Conservation (phyloP, 2,888 invertebrate species). For the Oconnorella tubifera region DNA sequence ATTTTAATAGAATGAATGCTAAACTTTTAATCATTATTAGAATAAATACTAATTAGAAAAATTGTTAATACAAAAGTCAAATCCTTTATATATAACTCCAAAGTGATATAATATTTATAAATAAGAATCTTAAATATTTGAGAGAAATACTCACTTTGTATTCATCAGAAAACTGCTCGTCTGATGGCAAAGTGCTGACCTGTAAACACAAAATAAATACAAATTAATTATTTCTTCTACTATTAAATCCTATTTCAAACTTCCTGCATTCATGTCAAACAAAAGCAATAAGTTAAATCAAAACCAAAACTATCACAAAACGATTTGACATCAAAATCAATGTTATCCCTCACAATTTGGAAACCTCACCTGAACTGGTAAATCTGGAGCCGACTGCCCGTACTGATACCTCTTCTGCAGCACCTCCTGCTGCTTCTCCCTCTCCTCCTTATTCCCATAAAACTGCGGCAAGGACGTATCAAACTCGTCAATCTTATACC, state of each 20-base stretch:
- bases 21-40: no score
- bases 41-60: no score
- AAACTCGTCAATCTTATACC: conserved; percentile 50
- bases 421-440: conserved; percentile 50
- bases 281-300: no score
- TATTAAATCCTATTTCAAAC: no score
- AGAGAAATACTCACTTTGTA: conserved; percentile 29
- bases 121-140: neutral
- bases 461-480: conserved; percentile 56
- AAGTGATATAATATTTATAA: neutral
- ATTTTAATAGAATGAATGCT: no score
- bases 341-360: no score
- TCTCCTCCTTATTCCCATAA: conserved; percentile 50
- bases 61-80: no score
- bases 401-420: conserved; percentile 42
- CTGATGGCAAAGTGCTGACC: conserved; percentile 33
- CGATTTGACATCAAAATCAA: no score
- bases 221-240: no score
- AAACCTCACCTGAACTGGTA: conserved; percentile 36
- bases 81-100: no score
- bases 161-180: conserved; percentile 39
- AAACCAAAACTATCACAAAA: no score
- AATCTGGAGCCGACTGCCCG: conserved; percentile 33
- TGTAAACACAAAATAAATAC: conserved; percentile 10
- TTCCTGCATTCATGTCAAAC: no score